Evolutionary conservation across 2,888 invertebrate genomes (phyloP).

Genomic region (Lycocerus yunnanus): DNA sequence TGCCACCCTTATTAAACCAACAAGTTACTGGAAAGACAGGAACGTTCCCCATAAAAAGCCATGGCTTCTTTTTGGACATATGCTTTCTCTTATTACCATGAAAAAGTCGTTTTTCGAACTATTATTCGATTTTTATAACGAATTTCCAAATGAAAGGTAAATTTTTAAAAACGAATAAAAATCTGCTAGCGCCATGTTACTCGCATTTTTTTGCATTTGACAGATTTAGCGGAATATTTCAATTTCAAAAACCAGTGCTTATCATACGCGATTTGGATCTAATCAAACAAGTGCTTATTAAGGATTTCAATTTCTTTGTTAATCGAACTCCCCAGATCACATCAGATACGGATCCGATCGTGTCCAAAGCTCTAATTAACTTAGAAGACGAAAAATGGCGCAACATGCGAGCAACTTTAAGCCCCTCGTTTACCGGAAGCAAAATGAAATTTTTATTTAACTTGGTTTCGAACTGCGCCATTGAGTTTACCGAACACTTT

Average conservation of each 20-base stretch:
- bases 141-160: too few species aligned
- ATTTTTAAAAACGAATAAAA: background rate
- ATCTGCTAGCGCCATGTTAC: background rate
- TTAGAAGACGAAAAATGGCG: background rate
- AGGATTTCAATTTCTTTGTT: slow-evolving; percentile 7
- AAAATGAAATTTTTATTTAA: background rate
- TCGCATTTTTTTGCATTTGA: background rate
- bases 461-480: background rate
- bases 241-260: background rate
- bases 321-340: background rate
- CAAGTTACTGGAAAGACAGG: slow-evolving; percentile 7
- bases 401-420: background rate
- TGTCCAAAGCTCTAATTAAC: background rate
- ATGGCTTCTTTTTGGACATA: slow-evolving; percentile 34
- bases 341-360: background rate
- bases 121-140: too few species aligned
- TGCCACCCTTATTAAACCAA: slow-evolving; percentile 53
- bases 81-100: background rate
- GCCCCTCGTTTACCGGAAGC: background rate
- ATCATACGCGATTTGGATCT: slow-evolving; percentile 1
- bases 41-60: slow-evolving; percentile 16
- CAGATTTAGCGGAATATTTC: slow-evolving; percentile 1
- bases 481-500: background rate
- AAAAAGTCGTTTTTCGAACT: too few species aligned
- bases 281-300: slow-evolving; percentile 6